These are phyloP conservation scores for Microtus richardsoni DNA, from an alignment of 2,113 vertebrate species.

Conservation along the genomic window DNA sequence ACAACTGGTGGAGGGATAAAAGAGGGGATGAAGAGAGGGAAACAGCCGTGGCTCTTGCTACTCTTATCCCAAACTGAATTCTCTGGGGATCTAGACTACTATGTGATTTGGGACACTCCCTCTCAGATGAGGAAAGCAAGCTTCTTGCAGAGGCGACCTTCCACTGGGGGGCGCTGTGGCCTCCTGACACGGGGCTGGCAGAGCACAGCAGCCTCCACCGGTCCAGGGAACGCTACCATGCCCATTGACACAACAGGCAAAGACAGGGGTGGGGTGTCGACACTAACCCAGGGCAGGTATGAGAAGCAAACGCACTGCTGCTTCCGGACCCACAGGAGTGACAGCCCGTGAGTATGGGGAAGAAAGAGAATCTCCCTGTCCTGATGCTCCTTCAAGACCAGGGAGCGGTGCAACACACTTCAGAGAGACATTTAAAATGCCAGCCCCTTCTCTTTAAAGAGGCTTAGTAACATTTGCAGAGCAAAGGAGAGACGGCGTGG, in stretches of 20 bases:
- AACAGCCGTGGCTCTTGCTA: background rate
- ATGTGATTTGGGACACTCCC: constrained; percentile 21
- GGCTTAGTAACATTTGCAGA: background rate
- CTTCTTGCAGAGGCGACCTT: background rate
- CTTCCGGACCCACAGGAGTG: accelerated
- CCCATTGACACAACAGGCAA: background rate
- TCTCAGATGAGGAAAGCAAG: background rate
- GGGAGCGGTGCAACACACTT: background rate
- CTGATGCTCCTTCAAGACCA: background rate
- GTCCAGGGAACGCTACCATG: background rate
- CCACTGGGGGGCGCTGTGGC: too few species aligned
- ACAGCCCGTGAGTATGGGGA: background rate
- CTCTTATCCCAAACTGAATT: background rate
- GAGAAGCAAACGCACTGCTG: background rate
- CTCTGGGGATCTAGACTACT: constrained; percentile 24
- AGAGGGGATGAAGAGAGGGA: background rate
- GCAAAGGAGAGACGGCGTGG: background rate
- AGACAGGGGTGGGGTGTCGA: background rate
- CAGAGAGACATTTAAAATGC: background rate
- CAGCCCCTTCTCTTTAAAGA: background rate
- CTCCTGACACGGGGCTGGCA: background rate
- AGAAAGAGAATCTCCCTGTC: background rate
- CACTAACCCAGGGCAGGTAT: background rate
- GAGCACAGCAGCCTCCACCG: background rate
- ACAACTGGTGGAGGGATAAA: background rate